Evolutionary conservation across 2,797 vertebrate genomes (phyloP), one percentile per base, ranked within the genome.

Genomic region (Lagorchestes hirsutus): DNA sequence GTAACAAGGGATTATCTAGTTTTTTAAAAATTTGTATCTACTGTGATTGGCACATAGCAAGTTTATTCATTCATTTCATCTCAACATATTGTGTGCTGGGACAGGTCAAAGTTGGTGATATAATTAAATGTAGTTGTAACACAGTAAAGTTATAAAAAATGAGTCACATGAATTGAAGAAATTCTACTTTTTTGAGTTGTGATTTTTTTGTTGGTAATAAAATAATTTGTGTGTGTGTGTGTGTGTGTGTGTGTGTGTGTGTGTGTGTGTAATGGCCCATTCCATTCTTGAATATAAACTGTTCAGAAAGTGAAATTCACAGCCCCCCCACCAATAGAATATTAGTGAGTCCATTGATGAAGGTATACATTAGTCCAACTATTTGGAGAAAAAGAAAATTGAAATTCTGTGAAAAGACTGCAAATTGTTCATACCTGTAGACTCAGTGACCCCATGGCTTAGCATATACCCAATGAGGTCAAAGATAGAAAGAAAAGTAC

Each of bases 101-200:
- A 96, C 94, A n/a, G 93, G 95, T 93, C 94, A 96, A 58, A 96
- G 95, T 95, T 40, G 94, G 96, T 50, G 93, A 0, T 3, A 55
- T 12, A 90, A 82, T 96, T 93, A 92, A 91, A 94, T 9, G 3
- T 82, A 93, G 93, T 52, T 91, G 91, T 56, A 14, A 54, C 92
- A 22, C 4, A 18, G n/a, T 52, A 82, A 92, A 14, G 55, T 93
- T 93, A 87, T 0, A 0, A 55, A 92, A 31, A 59, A 57, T 31
- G 90, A 3, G 54, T 1, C 54, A 55, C 62, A 12, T 27, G 34
- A 1, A 12, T 27, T 4, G 34, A 16, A 93, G 29, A 14, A 52
- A 27, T 82, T 90, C 55, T 93, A 56, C 57, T 55, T 34, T 54
- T 57, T 40, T 93, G 28, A n/a, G 40, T 56, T 54, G 13, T 87